A percentile compares a stretch with the other conserved stretches of the same genome.
Conservation (phyloP, 2,113 vertebrate species). For the Neodontobutis hainanensis region DNA sequence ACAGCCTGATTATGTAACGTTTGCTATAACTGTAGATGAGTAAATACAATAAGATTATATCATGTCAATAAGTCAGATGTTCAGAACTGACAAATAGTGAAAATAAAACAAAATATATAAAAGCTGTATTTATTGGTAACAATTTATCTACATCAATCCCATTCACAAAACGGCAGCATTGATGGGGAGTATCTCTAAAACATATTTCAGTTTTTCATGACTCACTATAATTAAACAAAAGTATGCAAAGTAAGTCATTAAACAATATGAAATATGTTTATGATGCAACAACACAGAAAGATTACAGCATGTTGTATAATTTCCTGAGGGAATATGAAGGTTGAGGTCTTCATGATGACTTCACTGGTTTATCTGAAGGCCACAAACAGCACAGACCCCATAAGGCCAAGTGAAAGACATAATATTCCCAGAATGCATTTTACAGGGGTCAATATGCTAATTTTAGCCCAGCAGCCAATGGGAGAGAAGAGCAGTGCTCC, state of each 20-base stretch:
- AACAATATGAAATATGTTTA: not conserved
- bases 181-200: too few species aligned
- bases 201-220: not conserved
- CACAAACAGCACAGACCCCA: constrained; percentile 54
- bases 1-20: too few species aligned
- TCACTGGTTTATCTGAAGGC: constrained; percentile 43
- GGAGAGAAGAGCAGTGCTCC: constrained; percentile 53
- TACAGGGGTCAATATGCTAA: constrained; percentile 76
- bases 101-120: too few species aligned
- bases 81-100: too few species aligned
- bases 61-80: too few species aligned
- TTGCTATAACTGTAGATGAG: too few species aligned
- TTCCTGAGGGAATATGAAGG: constrained; percentile 7
- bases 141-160: too few species aligned
- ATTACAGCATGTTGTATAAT: too few species aligned
- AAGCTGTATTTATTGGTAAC: too few species aligned
- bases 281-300: not conserved
- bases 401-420: constrained; percentile 73
- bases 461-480: constrained; percentile 75
- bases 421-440: constrained; percentile 82
- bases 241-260: not conserved
- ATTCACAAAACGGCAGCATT: too few species aligned
- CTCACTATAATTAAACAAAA: not conserved
- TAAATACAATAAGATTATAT: too few species aligned
- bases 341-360: constrained; percentile 39